Percentiles rank a stretch among this genome's conserved stretches.
Conservation (phyloP, 2,888 invertebrate species). For the Trisateles emortualis region DNA sequence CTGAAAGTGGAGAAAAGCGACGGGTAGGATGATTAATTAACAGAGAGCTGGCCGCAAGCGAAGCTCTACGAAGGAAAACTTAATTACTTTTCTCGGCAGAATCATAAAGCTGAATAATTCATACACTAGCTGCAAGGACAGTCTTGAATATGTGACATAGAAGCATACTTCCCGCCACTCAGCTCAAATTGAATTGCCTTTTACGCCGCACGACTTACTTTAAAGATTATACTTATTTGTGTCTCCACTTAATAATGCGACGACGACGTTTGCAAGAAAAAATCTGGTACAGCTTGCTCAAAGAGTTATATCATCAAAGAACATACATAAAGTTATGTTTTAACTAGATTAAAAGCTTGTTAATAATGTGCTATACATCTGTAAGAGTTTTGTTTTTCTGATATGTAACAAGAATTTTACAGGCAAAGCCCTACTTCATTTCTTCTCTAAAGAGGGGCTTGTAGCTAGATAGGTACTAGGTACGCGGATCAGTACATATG, state of each 20-base stretch:
- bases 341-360: no score
- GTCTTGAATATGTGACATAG: conserved; percentile 56
- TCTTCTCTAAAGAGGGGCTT: no score
- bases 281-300: no score
- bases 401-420: no score
- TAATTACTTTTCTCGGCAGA: conserved; percentile 80
- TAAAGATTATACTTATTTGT: conserved; percentile 13
- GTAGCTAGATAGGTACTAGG: no score
- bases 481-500: no score
- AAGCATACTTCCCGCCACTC: conserved; percentile 50
- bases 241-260: conserved; percentile 6
- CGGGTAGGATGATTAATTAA: conserved; percentile 79
- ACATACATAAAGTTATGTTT: no score
- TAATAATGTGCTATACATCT: no score
- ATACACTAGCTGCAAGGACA: conserved; percentile 64
- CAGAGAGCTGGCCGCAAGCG: conserved; percentile 71
- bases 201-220: conserved; percentile 38
- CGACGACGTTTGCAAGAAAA: no score
- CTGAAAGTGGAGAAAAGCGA: conserved; percentile 70
- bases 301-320: no score
- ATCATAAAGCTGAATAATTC: conserved; percentile 79
- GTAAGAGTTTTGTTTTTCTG: no score
- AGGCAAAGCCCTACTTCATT: no score
- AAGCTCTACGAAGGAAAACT: conserved; percentile 72
- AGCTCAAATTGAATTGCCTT: conserved; percentile 64